Evolutionary conservation across 2,113 vertebrate species (phyloP).

Genomic region (Nasalis larvatus): DNA sequence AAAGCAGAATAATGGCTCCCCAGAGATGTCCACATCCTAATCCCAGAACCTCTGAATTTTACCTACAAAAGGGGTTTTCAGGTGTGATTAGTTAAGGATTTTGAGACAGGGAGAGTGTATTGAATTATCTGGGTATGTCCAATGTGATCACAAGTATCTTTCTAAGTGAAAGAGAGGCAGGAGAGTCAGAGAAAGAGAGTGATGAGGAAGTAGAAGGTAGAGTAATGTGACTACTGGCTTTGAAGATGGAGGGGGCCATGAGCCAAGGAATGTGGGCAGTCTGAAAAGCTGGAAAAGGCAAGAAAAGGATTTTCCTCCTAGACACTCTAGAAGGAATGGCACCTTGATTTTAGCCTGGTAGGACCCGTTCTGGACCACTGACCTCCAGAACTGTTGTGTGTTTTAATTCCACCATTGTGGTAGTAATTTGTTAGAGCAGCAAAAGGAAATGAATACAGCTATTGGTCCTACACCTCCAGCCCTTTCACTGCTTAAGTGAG

Average conservation of each 20-base stretch:
- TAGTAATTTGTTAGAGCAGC: neutral
- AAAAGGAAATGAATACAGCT: neutral
- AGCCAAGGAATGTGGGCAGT: neutral
- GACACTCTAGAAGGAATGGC: neutral
- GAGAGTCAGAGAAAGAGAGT: neutral
- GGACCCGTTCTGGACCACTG: neutral
- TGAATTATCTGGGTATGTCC: neutral
- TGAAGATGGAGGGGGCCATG: neutral
- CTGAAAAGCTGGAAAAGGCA: neutral
- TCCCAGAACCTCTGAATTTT: neutral
- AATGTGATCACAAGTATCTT: neutral
- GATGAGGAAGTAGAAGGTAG: neutral
- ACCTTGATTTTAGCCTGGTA: neutral
- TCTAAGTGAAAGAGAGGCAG: neutral
- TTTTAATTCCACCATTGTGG: neutral
- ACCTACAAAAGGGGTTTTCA: neutral
- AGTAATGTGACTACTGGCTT: neutral
- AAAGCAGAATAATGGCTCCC: neutral
- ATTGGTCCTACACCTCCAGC: neutral
- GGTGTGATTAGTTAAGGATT: neutral
- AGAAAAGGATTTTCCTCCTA: neutral
- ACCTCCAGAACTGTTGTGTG: neutral
- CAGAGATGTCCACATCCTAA: neutral
- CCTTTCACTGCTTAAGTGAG: neutral
- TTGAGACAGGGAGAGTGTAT: neutral